Base-by-base conservation (phyloP, 2,797 vertebrate genomes). In the Schizopygopsis pylzovi region DNA sequence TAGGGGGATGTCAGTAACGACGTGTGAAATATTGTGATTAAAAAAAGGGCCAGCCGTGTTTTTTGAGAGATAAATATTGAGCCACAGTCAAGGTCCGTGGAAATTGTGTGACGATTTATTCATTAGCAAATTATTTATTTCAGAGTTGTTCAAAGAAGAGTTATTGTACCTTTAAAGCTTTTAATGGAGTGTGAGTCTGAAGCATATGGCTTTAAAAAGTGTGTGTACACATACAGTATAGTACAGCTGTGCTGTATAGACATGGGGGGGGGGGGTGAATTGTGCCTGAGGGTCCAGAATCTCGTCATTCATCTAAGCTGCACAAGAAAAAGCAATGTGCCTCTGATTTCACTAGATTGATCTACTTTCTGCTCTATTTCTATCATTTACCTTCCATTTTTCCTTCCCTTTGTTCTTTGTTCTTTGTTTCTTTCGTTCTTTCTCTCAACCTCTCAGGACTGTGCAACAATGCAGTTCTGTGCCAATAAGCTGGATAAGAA, bases 401-500 rank as follows among this genome's bases (percentile, higher is more conserved):
- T 83, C 11, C 65, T n/a, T 77, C 52, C 11, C 71, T 45, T 63
- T 73, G 61, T 16, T 9, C 9, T n/a, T 28, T 39, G 65, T n/a
- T 86, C 54, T 89, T 43, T 86, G 6, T 79, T 37, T 87, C 18
- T 79, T 18, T 79, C 43, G 3, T 68, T 77, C 71, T 81, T 47
- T 41, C 33, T 61, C 12, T n/a, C 41, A 56, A n/a, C 47, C 59
- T 39, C 71, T 37, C 87, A 99, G 98, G 98, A 99, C 11, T 97
- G 96, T 2, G 94, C 97, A 90, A 98, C 97, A 16, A 97, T 99
- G 95, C 97, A 99, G 92, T 98, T 99, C 93, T 98, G 97, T 56
- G 98, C 97, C 93, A 97, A 97, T 94, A 98, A 98, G 89, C 93
- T 99, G 94, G 98, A 99, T 94, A 99, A 98, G 93, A 99, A 98